These are phyloP conservation scores for Tachysurus fulvidraco DNA, from an alignment of 2,113 vertebrate species.

Conservation along the genomic window DNA sequence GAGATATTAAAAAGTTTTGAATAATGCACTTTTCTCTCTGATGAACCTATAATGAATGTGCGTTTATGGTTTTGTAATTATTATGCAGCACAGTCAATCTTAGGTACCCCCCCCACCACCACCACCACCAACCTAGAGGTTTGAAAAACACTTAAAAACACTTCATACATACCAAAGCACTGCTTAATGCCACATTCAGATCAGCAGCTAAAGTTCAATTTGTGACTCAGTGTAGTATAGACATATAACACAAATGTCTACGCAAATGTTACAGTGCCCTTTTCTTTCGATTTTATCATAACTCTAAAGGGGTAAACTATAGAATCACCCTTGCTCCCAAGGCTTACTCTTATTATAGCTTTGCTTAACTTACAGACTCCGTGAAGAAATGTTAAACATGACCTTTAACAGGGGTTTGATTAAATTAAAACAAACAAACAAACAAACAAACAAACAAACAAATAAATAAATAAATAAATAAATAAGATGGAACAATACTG, in stretches of 20 bases:
- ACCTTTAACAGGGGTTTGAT: background rate
- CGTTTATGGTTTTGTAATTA: conserved; percentile 6
- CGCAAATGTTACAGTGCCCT: background rate
- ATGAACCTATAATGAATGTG: conserved; percentile 4
- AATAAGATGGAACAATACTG: background rate
- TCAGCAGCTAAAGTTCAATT: background rate
- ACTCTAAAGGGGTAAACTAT: background rate
- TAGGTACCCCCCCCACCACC: background rate
- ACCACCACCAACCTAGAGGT: background rate
- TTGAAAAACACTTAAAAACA: background rate
- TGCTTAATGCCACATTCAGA: background rate
- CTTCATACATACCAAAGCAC: background rate
- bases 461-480: background rate
- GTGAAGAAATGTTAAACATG: background rate
- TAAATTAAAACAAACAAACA: background rate
- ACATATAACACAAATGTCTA: background rate
- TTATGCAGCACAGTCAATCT: background rate
- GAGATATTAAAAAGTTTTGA: conserved; percentile 4
- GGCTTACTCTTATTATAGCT: background rate
- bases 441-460: too few relatives aligned
- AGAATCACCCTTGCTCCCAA: background rate
- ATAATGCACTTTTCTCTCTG: background rate
- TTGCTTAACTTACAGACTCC: background rate
- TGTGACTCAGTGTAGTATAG: background rate
- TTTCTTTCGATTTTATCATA: background rate